A percentile compares a stretch with the other conserved stretches of the same genome.
phyloP scores from a whole-genome alignment of 2,113 vertebrate species.

The Cryptotis parvus region DNA sequence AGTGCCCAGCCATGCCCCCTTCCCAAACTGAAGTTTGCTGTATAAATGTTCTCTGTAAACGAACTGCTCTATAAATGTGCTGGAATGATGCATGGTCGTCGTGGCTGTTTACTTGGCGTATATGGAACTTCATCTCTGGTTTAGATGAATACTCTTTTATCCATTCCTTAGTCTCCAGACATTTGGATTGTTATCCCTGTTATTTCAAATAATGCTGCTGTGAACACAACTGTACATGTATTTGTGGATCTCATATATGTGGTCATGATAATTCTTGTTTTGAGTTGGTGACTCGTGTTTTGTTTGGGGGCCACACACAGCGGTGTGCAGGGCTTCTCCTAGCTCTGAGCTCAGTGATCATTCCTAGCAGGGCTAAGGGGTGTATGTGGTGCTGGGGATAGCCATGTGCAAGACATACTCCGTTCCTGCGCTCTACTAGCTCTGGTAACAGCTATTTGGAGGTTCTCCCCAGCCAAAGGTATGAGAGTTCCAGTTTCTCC shows the following conservation, averaged over 20 bases:
- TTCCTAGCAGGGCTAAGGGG: too few species aligned
- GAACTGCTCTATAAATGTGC: not conserved
- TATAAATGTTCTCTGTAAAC: too few species aligned
- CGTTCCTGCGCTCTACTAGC: too few species aligned
- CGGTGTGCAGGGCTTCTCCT: too few species aligned
- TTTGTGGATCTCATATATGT: not conserved
- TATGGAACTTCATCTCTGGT: not conserved
- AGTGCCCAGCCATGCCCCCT: not conserved
- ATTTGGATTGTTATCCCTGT: not conserved
- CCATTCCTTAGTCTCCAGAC: not conserved
- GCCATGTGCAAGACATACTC: too few species aligned
- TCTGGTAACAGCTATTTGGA: too few species aligned
- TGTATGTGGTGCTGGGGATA: too few species aligned
- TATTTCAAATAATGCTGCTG: not conserved
- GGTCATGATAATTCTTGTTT: not conserved
- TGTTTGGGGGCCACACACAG: too few species aligned
- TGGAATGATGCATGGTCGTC: not conserved
- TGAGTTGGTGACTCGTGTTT: not conserved
- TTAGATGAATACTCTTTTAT: slow-evolving; percentile 14
- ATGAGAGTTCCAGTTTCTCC: too few species aligned
- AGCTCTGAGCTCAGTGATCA: too few species aligned
- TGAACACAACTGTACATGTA: not conserved
- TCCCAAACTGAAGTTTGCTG: not conserved
- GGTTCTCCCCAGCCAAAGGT: too few species aligned
- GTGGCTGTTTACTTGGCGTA: not conserved